Percentiles rank a stretch among this genome's conserved stretches.
phyloP scores from a whole-genome alignment of 2,113 vertebrate species.

The Cisticola juncidis region DNA sequence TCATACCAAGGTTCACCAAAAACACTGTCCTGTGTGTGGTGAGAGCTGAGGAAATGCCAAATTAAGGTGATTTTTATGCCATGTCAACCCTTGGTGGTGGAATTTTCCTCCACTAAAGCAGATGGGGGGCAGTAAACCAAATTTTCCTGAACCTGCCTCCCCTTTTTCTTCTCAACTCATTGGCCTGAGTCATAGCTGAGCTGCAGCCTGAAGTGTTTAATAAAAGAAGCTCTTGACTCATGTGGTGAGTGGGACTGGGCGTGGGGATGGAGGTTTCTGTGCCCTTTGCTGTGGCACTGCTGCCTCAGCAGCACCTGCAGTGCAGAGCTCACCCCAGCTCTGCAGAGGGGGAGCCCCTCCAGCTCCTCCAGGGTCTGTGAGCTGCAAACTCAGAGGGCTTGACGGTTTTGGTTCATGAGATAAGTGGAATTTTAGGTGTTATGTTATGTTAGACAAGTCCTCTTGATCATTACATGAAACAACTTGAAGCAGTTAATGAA shows the following conservation, averaged over 20 bases:
- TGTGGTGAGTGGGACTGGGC: neutral
- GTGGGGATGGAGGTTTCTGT: neutral
- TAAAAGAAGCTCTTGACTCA: neutral
- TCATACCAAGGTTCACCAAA: neutral
- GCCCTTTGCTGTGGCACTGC: rapidly evolving
- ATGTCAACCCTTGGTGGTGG: neutral
- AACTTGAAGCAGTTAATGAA: neutral
- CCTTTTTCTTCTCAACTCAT: neutral
- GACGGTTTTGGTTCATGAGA: neutral
- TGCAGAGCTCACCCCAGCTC: neutral
- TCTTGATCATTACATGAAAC: neutral
- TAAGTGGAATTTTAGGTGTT: neutral
- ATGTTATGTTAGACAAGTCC: rapidly evolving
- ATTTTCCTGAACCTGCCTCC: neutral
- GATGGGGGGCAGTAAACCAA: neutral
- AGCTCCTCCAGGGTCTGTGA: neutral
- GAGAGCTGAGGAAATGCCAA: neutral
- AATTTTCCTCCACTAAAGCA: neutral
- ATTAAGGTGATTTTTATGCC: neutral
- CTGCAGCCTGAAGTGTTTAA: neutral
- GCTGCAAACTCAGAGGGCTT: neutral
- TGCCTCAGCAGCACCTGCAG: neutral
- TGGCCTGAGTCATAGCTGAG: neutral
- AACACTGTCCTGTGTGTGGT: neutral
- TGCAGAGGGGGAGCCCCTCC: neutral